Percentiles rank a stretch among this genome's conserved stretches.
These are phyloP conservation scores for Meta bourneti DNA, from an alignment of 2,888 invertebrate species.

Conservation along the genomic window DNA sequence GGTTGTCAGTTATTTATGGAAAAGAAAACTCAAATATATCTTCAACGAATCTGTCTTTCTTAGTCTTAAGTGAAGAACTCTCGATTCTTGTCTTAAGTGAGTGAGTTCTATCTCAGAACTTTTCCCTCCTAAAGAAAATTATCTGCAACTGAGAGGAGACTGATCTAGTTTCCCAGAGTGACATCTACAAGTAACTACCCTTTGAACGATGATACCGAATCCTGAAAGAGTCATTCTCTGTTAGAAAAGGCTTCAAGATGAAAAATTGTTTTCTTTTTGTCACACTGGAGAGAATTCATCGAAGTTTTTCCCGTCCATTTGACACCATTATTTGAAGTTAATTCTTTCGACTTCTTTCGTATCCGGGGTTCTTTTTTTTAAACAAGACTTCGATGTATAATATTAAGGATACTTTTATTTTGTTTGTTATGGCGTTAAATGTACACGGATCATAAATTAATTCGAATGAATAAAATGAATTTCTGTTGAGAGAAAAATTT, in stretches of 20 bases:
- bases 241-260: slow-evolving; percentile 46
- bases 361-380: not conserved
- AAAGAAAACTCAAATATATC: not conserved
- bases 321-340: slow-evolving; percentile 39
- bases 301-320: slow-evolving; percentile 3
- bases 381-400: not conserved
- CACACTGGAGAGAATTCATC: slow-evolving; percentile 2
- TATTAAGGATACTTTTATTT: not conserved
- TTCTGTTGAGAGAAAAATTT: not conserved
- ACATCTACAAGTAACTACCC: slow-evolving; percentile 51
- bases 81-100: slow-evolving; percentile 39
- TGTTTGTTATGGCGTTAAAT: not conserved
- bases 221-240: slow-evolving; percentile 54
- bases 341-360: slow-evolving; percentile 8
- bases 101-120: not conserved
- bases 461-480: not conserved
- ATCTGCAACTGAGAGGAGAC: slow-evolving; percentile 39
- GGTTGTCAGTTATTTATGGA: not conserved
- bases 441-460: not conserved
- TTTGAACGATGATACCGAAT: slow-evolving; percentile 54
- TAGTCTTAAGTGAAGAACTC: slow-evolving; percentile 9
- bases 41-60: not conserved
- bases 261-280: slow-evolving; percentile 51
- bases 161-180: slow-evolving; percentile 48
- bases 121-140: slow-evolving; percentile 44